These are phyloP conservation scores for Macrochelys suwanniensis DNA, from an alignment of 2,797 vertebrate species.

Conservation along the genomic window DNA sequence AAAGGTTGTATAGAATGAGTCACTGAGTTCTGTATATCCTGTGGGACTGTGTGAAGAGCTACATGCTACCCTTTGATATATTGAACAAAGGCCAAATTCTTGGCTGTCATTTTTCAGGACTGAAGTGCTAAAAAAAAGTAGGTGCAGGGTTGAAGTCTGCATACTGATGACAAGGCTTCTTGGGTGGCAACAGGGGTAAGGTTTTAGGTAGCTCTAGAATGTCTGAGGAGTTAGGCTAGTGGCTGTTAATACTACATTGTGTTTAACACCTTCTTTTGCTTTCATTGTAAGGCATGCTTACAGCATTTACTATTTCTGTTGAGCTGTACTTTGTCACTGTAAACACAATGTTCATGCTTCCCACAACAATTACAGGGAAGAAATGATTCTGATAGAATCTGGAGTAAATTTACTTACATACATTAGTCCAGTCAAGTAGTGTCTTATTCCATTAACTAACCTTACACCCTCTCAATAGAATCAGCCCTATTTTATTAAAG, in stretches of 20 bases:
- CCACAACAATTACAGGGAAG: background rate
- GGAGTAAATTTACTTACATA: background rate
- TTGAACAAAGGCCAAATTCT: constrained; percentile 60
- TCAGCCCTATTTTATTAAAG: background rate
- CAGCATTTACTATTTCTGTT: background rate
- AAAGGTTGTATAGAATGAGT: constrained; percentile 1
- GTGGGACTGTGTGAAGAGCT: constrained; percentile 18
- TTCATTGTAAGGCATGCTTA: constrained; percentile 1
- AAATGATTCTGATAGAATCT: background rate
- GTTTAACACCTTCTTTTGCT: constrained; percentile 1
- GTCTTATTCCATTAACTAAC: background rate
- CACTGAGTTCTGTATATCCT: constrained; percentile 5
- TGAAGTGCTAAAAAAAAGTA: constrained; percentile 35
- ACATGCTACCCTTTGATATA: constrained; percentile 43
- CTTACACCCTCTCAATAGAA: rapidly evolving
- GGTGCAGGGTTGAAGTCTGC: constrained; percentile 4
- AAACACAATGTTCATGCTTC: background rate
- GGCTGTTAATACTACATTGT: background rate
- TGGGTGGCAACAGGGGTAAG: constrained; percentile 37
- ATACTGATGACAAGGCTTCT: constrained; percentile 29
- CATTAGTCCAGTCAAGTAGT: background rate
- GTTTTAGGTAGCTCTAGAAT: background rate
- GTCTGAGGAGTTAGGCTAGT: background rate
- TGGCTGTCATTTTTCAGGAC: background rate
- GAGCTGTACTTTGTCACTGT: background rate